Percentiles rank a stretch among this genome's conserved stretches.
Evolutionary conservation across 2,797 vertebrate genomes (phyloP).

Genomic region (Rhinatrema bivittatum): DNA sequence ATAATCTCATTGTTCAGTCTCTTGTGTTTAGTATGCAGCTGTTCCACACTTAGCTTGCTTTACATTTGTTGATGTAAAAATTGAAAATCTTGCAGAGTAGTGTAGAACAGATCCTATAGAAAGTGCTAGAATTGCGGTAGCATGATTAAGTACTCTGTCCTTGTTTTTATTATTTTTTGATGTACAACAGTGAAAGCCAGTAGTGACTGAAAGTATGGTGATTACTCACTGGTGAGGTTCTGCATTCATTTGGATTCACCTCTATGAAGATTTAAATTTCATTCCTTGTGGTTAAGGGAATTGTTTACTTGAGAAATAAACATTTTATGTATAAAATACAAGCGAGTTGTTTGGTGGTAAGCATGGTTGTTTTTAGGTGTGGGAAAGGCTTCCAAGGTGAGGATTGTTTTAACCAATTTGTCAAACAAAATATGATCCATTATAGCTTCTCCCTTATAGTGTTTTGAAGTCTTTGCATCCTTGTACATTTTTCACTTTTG

Average conservation of each 20-base stretch:
- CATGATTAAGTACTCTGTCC: no score
- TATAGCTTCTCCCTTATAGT: no score
- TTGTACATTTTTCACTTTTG: no score
- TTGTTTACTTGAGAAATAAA: slow-evolving; percentile 96
- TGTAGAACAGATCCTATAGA: slow-evolving; percentile 49
- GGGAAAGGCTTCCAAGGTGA: no score
- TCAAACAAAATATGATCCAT: no score
- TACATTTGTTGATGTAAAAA: slow-evolving; percentile 58
- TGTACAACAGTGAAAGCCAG: slow-evolving; percentile 61
- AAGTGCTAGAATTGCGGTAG: slow-evolving; percentile 60
- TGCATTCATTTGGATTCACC: slow-evolving; percentile 58
- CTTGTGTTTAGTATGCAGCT: slow-evolving; percentile 58
- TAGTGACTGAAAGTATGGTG: slow-evolving; percentile 65
- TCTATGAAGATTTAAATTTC: slow-evolving; percentile 67
- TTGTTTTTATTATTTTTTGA: slow-evolving; percentile 71
- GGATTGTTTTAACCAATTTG: no score
- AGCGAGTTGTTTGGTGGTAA: no score
- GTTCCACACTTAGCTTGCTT: slow-evolving; percentile 57
- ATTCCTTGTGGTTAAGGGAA: slow-evolving; percentile 80
- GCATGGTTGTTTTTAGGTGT: no score
- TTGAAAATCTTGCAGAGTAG: slow-evolving; percentile 51
- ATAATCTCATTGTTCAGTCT: slow-evolving; percentile 63
- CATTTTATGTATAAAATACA: slow-evolving; percentile 90
- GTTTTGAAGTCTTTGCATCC: no score
- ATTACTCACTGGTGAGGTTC: slow-evolving; percentile 52